Conservation (phyloP, 1,140 invertebrate genomes). For the Lepidurus couesii region DNA sequence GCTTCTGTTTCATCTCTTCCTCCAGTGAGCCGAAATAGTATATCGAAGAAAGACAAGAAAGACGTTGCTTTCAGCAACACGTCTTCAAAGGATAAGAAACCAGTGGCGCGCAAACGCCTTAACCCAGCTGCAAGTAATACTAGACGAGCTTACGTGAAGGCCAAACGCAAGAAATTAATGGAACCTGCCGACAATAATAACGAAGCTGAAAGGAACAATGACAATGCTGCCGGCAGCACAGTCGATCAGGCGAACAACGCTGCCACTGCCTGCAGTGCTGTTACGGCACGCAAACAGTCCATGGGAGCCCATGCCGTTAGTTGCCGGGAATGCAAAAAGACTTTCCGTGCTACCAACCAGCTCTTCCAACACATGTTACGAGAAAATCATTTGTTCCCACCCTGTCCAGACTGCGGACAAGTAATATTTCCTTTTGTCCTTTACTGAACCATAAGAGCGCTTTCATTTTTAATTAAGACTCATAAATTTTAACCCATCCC, state of each 20-base stretch:
- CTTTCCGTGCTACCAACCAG: constrained; percentile 32
- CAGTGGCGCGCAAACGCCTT: constrained; percentile 12
- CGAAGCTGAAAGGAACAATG: constrained; percentile 18
- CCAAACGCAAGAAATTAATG: constrained; percentile 19
- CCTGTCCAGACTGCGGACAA: constrained; percentile 31
- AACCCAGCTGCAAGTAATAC: constrained; percentile 7
- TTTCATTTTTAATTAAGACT: not conserved
- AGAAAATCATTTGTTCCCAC: constrained; percentile 33
- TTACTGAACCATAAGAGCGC: not conserved
- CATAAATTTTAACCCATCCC: not conserved
- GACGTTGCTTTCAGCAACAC: constrained; percentile 14
- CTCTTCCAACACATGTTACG: constrained; percentile 34
- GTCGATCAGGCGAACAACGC: constrained; percentile 17
- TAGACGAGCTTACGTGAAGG: constrained; percentile 5
- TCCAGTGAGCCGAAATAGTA: constrained; percentile 1
- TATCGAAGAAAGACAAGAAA: constrained; percentile 1
- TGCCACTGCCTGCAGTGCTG: not conserved
- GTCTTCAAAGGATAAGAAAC: constrained; percentile 3
- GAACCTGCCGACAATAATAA: constrained; percentile 17
- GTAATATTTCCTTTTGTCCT: not conserved
- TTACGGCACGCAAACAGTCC: constrained; percentile 8
- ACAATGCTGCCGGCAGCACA: constrained; percentile 14
- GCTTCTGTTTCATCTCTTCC: not conserved
- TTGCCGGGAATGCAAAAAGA: constrained; percentile 32
- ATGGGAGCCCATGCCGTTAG: constrained; percentile 25